These are phyloP conservation scores for Barypeithes pellucidus DNA, from an alignment of 2,888 invertebrate species.

Conservation along the genomic window DNA sequence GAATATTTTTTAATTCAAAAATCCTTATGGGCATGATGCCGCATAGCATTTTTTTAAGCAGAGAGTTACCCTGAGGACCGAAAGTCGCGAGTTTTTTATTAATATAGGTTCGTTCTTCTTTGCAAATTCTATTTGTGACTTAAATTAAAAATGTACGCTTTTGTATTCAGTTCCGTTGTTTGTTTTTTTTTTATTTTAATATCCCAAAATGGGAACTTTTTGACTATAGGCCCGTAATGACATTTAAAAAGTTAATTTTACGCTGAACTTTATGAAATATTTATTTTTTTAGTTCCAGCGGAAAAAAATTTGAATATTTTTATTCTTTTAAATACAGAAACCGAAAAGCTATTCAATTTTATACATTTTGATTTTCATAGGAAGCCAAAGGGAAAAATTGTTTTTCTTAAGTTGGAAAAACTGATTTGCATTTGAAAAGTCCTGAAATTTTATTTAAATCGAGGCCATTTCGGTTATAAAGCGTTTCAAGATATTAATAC, in stretches of 20 bases:
- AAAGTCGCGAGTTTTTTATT: too few relatives aligned
- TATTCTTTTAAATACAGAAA: conserved; percentile 24
- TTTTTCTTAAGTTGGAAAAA: conserved; percentile 20
- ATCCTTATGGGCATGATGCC: too few relatives aligned
- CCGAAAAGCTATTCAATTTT: conserved; percentile 22
- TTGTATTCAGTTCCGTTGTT: background rate
- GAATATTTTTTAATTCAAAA: background rate
- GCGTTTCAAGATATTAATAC: conserved; percentile 26
- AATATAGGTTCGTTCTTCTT: too few relatives aligned
- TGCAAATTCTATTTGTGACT: too few relatives aligned
- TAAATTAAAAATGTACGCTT: too few relatives aligned
- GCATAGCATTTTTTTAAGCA: too few relatives aligned
- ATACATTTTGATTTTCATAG: conserved; percentile 28
- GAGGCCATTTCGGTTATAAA: conserved; percentile 29
- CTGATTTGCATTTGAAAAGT: conserved; percentile 28
- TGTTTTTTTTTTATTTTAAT: background rate
- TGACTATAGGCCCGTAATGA: background rate
- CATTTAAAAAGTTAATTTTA: conserved; percentile 16
- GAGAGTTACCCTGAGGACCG: too few relatives aligned
- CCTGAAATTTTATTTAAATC: conserved; percentile 27
- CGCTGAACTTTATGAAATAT: conserved; percentile 10
- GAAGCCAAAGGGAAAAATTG: conserved; percentile 27
- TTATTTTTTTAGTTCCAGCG: conserved; percentile 15
- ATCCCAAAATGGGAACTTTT: background rate
- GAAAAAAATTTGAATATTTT: conserved; percentile 19